These are phyloP conservation scores for Acrocera orbiculus DNA, from an alignment of 2,888 invertebrate species.

Conservation along the genomic window DNA sequence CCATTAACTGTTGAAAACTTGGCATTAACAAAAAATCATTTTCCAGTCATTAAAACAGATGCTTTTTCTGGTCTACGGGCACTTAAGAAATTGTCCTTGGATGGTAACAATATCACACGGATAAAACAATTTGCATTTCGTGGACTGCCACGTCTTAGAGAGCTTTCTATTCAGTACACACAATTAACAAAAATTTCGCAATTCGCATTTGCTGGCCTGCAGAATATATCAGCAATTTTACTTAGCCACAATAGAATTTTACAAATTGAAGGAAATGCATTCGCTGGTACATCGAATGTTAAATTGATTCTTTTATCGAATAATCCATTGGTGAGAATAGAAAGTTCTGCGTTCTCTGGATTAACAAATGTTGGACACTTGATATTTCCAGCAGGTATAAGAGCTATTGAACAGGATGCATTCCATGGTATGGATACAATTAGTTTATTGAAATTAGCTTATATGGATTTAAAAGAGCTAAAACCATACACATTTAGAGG, in stretches of 20 bases:
- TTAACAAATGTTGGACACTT: constrained; percentile 67
- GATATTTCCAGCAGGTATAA: constrained; percentile 65
- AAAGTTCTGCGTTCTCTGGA: constrained; percentile 68
- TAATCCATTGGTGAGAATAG: constrained; percentile 66
- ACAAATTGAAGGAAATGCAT: constrained; percentile 58
- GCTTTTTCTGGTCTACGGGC: constrained; percentile 67
- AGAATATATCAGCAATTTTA: constrained; percentile 56
- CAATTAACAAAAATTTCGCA: constrained; percentile 62
- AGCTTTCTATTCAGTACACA: constrained; percentile 72
- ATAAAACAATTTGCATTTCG: constrained; percentile 77
- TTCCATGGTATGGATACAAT: constrained; percentile 68
- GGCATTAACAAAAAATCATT: constrained; percentile 69
- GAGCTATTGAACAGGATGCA: constrained; percentile 57
- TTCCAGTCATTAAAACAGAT: constrained; percentile 63
- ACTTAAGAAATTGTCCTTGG: constrained; percentile 64
- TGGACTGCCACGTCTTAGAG: constrained; percentile 57
- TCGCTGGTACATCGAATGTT: constrained; percentile 72
- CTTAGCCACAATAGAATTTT: constrained; percentile 52
- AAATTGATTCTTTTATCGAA: constrained; percentile 64
- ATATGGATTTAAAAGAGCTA: constrained; percentile 62
- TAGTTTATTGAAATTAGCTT: constrained; percentile 62
- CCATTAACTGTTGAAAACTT: constrained; percentile 67
- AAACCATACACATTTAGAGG: constrained; percentile 58
- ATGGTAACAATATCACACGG: constrained; percentile 69
- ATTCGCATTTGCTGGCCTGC: constrained; percentile 68